phyloP scores from a whole-genome alignment of 2,113 vertebrate genomes.

The Hirundichthys speculiger region DNA sequence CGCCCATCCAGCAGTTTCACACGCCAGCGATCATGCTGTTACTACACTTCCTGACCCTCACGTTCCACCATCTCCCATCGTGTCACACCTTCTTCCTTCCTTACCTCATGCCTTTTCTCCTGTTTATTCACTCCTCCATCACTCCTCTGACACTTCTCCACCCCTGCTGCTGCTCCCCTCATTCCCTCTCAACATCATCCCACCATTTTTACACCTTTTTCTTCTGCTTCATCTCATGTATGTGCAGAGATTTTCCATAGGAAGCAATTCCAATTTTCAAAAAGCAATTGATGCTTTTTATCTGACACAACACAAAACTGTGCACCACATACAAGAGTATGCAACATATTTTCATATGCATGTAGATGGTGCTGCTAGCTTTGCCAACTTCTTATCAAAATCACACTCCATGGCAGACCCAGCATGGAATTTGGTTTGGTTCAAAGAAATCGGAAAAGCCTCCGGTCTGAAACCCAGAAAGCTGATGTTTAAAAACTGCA shows the following conservation, averaged over 20 bases:
- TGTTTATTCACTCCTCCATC: constrained; percentile 24
- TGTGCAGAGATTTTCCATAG: constrained; percentile 22
- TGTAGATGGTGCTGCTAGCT: no score
- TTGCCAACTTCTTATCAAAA: no score
- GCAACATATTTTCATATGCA: no score
- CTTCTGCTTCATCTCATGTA: constrained; percentile 10
- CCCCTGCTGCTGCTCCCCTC: constrained; percentile 16
- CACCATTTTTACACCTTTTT: constrained; percentile 41
- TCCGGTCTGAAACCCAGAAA: constrained; percentile 11
- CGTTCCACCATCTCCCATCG: constrained; percentile 42
- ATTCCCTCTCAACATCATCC: constrained; percentile 21
- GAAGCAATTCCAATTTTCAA: constrained; percentile 40
- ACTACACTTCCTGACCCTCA: constrained; percentile 37
- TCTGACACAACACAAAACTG: no score
- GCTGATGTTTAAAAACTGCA: constrained; percentile 29
- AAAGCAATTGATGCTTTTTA: not conserved
- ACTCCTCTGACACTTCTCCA: constrained; percentile 36
- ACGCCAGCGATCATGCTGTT: constrained; percentile 32
- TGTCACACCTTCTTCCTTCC: constrained; percentile 40
- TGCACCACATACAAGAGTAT: no score
- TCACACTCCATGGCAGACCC: not conserved
- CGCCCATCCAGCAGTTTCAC: constrained; percentile 51
- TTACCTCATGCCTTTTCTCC: constrained; percentile 13
- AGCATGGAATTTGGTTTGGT: constrained; percentile 26
- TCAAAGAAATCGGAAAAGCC: not conserved